Evolutionary conservation across 2,888 invertebrate species (phyloP).

Genomic region (Frankliniella fusca): DNA sequence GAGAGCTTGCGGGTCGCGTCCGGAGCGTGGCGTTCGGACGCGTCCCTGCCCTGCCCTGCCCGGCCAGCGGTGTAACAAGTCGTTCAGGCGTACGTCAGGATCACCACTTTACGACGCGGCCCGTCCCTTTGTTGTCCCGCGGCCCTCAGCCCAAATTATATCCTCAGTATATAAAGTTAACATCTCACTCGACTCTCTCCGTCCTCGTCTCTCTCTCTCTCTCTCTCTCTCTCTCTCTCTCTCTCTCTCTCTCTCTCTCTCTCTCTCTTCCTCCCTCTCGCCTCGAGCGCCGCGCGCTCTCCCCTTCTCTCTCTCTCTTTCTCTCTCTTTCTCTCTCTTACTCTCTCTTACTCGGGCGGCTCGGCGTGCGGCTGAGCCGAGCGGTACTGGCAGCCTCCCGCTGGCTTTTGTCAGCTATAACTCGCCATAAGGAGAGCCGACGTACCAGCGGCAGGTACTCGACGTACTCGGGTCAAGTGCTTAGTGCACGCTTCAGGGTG

Average conservation of each 20-base stretch:
- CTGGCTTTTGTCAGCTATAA: conserved; percentile 24
- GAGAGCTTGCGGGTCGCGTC: neutral
- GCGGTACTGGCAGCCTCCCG: neutral
- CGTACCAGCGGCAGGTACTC: neutral
- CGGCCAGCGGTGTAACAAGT: neutral
- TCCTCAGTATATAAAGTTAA: conserved; percentile 26
- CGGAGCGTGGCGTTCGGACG: neutral
- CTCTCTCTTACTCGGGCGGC: neutral
- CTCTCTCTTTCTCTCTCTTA: neutral
- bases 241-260: neutral
- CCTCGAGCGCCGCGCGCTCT: neutral
- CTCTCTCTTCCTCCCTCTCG: neutral
- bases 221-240: conserved; percentile 5
- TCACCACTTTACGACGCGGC: conserved; percentile 9
- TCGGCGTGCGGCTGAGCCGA: neutral
- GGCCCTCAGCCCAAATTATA: conserved; percentile 19
- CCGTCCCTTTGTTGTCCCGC: conserved; percentile 12
- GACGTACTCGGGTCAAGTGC: too few species aligned
- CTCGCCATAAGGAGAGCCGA: conserved; percentile 12
- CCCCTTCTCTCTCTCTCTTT: neutral
- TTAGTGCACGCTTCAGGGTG: too few species aligned
- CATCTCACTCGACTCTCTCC: conserved; percentile 4
- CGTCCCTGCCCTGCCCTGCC: neutral
- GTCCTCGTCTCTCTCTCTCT: neutral
- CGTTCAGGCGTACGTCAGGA: neutral